Evolutionary conservation across 1,140 invertebrate genomes (phyloP).

Genomic region (Lordiphosa clarofinis): DNA sequence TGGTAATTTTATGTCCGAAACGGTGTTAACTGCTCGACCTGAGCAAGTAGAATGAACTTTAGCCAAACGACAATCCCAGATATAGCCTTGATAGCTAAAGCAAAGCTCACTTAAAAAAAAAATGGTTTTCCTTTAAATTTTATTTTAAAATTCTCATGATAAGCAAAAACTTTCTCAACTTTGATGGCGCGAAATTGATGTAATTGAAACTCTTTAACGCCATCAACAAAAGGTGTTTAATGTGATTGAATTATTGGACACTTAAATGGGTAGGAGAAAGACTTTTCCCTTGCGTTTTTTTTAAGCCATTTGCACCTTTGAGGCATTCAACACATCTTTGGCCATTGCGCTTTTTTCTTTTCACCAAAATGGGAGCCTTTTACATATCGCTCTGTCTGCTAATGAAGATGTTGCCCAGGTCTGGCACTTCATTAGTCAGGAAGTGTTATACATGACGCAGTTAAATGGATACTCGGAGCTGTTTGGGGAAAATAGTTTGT

Average conservation of each 20-base stretch:
- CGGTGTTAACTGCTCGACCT: conserved; percentile 19
- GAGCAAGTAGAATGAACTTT: conserved; percentile 16
- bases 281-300: conserved; percentile 33
- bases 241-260: conserved; percentile 77
- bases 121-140: not conserved
- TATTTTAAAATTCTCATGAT: conserved; percentile 23
- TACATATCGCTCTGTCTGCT: conserved; percentile 52
- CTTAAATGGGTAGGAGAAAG: conserved; percentile 60
- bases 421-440: conserved; percentile 64
- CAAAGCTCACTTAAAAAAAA: conserved; percentile 34
- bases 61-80: not conserved
- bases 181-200: conserved; percentile 38
- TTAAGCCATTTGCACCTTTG: conserved; percentile 31
- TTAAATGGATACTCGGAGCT: no score
- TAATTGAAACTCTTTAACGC: conserved; percentile 74
- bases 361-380: conserved; percentile 34
- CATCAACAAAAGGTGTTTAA: conserved; percentile 67
- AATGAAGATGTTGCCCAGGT: conserved; percentile 66
- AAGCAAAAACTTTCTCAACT: conserved; percentile 45
- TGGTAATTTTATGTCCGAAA: conserved; percentile 31
- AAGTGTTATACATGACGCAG: conserved; percentile 62
- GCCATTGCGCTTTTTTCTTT: conserved; percentile 1
- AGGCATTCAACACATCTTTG: conserved; percentile 20
- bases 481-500: no score
- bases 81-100: not conserved